phyloP scores from a whole-genome alignment of 1,140 invertebrate species.

The Elysia chlorotica region DNA sequence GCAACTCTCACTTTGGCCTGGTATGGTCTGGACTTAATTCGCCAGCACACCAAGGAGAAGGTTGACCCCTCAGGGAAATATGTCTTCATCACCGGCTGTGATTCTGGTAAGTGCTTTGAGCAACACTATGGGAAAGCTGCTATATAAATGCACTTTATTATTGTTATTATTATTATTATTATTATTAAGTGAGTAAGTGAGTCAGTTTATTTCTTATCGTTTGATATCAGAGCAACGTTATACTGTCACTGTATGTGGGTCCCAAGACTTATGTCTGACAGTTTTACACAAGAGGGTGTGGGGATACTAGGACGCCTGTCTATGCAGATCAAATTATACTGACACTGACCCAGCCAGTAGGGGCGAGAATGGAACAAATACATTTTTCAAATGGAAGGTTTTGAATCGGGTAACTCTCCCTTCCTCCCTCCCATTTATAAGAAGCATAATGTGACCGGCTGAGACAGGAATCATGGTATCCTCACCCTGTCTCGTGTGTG shows the following conservation, averaged over 20 bases:
- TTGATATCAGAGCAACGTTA: background rate
- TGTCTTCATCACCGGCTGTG: conserved; percentile 20
- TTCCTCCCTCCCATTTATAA: too few species aligned
- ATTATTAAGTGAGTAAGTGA: background rate
- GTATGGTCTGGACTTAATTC: background rate
- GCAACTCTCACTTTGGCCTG: background rate
- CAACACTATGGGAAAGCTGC: too few species aligned
- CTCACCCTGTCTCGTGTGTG: too few species aligned
- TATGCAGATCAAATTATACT: too few species aligned
- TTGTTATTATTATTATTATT: background rate
- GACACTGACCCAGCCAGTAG: too few species aligned
- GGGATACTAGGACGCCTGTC: too few species aligned
- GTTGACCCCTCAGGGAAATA: conserved; percentile 12
- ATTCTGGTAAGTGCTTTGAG: background rate
- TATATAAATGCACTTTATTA: background rate
- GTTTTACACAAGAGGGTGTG: background rate
- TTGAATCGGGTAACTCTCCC: too few species aligned
- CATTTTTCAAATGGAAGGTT: too few species aligned
- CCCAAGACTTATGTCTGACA: background rate
- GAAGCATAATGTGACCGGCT: too few species aligned
- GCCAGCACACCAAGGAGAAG: conserved; percentile 2
- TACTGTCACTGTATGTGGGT: background rate
- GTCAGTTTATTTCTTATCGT: background rate
- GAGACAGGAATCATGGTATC: too few species aligned
- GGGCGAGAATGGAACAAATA: too few species aligned